Evolutionary conservation across 2,113 vertebrate species (phyloP).

Genomic region (Dicrurus megarhynchus): DNA sequence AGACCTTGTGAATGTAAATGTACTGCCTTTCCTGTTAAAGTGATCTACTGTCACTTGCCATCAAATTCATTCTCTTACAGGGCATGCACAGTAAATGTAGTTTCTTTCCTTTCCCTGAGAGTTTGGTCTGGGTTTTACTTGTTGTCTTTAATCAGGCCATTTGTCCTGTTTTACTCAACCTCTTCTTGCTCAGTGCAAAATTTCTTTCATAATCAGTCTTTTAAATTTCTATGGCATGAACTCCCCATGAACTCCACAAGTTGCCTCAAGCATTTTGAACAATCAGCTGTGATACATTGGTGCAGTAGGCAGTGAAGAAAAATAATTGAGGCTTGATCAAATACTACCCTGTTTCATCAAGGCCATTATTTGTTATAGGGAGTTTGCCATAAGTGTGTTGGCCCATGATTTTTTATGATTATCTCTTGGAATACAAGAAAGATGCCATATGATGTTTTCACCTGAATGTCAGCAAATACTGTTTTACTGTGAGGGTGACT

Average conservation of each 20-base stretch:
- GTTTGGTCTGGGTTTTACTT: not conserved
- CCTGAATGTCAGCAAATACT: not conserved
- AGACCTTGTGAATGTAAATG: not conserved
- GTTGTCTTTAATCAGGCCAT: not conserved
- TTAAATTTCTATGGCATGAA: constrained; percentile 10
- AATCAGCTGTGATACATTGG: not conserved
- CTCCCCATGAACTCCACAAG: not conserved
- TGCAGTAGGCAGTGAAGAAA: not conserved
- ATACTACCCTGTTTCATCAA: not conserved
- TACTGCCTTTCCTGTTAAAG: not conserved
- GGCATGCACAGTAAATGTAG: not conserved
- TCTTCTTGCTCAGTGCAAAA: not conserved
- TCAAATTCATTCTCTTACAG: not conserved
- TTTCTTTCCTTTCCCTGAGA: not conserved
- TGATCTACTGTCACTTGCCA: not conserved
- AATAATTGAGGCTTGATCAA: not conserved
- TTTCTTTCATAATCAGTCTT: constrained; percentile 7
- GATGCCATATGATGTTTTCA: not conserved
- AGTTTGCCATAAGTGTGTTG: not conserved
- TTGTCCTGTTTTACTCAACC: not conserved
- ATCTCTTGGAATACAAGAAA: not conserved
- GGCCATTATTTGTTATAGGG: not conserved
- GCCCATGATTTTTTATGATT: not conserved
- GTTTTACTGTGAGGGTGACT: not conserved
- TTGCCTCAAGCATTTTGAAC: not conserved